Conservation (phyloP, 2,113 vertebrate genomes). For the Prochilodus magdalenae region DNA sequence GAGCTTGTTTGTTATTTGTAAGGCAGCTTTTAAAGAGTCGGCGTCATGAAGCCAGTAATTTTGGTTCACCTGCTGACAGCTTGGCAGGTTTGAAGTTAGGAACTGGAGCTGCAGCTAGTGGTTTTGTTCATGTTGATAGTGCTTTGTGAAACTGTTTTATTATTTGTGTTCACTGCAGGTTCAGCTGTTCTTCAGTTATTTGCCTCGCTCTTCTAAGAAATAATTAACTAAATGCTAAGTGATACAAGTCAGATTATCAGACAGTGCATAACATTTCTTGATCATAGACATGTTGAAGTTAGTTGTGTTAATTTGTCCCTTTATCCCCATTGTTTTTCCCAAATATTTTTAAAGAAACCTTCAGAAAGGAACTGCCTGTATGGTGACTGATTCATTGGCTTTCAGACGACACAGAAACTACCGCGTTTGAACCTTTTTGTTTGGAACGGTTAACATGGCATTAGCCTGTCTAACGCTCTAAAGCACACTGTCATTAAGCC, state of each 20-base stretch:
- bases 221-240: background rate
- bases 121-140: background rate
- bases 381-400: background rate
- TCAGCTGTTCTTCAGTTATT: background rate
- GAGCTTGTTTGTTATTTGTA: constrained; percentile 31
- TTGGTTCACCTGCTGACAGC: background rate
- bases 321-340: background rate
- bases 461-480: constrained; percentile 21
- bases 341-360: too few relatives aligned
- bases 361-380: background rate
- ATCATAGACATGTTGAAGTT: too few relatives aligned
- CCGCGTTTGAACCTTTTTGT: background rate
- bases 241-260: too few relatives aligned
- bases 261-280: background rate
- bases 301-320: too few relatives aligned
- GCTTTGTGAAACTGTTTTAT: background rate
- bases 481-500: constrained; percentile 32
- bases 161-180: too few relatives aligned
- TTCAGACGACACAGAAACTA: background rate
- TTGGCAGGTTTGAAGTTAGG: background rate
- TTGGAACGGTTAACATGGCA: constrained; percentile 16
- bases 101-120: background rate
- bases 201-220: background rate
- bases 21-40: background rate
- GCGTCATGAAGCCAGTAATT: background rate